These are phyloP conservation scores for Larimichthys polyactis DNA, from an alignment of 2,113 vertebrate species.

Conservation along the genomic window DNA sequence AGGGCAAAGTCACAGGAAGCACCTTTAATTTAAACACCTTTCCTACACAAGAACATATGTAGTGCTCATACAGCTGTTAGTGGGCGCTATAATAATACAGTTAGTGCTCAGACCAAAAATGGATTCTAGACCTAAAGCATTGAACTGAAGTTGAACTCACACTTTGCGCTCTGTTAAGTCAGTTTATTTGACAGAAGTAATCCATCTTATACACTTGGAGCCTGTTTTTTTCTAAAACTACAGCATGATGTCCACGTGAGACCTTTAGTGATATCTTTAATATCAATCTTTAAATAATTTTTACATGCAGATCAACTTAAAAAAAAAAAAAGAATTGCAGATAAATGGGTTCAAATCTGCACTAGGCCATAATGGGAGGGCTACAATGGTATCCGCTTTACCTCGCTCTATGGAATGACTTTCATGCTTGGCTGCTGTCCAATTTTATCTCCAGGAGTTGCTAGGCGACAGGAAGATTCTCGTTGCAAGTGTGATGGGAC, in stretches of 20 bases:
- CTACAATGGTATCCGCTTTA: slow-evolving; percentile 62
- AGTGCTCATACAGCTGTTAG: neutral
- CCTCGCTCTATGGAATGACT: slow-evolving; percentile 67
- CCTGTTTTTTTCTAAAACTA: too few species aligned
- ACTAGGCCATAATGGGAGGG: slow-evolving; percentile 26
- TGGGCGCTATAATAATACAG: neutral
- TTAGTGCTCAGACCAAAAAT: neutral
- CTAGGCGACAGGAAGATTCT: slow-evolving; percentile 76
- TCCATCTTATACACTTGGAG: neutral
- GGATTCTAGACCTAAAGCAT: slow-evolving; percentile 4
- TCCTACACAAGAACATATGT: neutral
- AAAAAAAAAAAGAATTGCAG: neutral
- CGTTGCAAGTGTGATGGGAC: slow-evolving; percentile 55
- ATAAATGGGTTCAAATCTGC: slow-evolving; percentile 45
- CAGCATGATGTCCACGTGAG: neutral
- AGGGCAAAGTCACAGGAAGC: too few species aligned
- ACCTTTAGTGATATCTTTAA: neutral
- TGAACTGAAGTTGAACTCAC: slow-evolving; percentile 24
- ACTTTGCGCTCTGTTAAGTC: slow-evolving; percentile 7
- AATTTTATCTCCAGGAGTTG: slow-evolving; percentile 78
- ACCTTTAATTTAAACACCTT: neutral
- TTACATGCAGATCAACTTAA: neutral
- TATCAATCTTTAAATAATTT: slow-evolving; percentile 11
- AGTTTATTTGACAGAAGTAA: neutral
- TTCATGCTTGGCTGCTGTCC: slow-evolving; percentile 78